These are phyloP conservation scores for Deroplatys truncata DNA, from an alignment of 2,888 invertebrate genomes.

Conservation along the genomic window DNA sequence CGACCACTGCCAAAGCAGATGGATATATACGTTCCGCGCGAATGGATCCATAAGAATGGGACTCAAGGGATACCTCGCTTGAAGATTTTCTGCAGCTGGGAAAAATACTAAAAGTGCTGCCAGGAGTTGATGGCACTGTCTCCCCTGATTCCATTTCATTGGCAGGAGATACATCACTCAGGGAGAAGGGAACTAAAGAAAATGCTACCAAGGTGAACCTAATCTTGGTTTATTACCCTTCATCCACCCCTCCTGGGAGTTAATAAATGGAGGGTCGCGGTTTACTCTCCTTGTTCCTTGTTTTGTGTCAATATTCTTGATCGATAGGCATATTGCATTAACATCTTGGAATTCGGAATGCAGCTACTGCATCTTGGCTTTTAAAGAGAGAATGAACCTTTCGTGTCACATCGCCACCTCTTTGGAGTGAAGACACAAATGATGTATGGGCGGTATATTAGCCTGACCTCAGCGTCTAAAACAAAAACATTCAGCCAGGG, in stretches of 20 bases:
- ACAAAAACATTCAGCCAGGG: too few species aligned
- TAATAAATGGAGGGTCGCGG: not conserved
- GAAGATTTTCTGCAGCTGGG: not conserved
- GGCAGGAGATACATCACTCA: slow-evolving; percentile 14
- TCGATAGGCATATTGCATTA: not conserved
- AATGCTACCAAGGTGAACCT: slow-evolving; percentile 1
- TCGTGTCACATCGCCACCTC: too few species aligned
- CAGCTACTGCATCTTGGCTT: not conserved
- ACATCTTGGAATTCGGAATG: not conserved
- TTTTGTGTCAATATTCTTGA: not conserved
- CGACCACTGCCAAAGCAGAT: slow-evolving; percentile 12
- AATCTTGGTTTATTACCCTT: slow-evolving; percentile 13
- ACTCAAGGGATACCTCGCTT: slow-evolving; percentile 10
- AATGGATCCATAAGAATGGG: slow-evolving; percentile 22
- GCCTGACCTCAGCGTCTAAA: too few species aligned
- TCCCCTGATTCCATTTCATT: slow-evolving; percentile 4
- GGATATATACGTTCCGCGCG: slow-evolving; percentile 16
- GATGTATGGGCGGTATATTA: too few species aligned
- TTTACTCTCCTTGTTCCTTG: not conserved
- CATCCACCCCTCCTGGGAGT: slow-evolving; percentile 1
- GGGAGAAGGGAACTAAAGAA: slow-evolving; percentile 7
- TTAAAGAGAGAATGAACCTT: too few species aligned
- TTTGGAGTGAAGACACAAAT: fast-evolving
- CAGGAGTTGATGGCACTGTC: slow-evolving; percentile 2
- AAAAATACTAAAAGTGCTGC: not conserved